These are phyloP conservation scores for Gastrophryne carolinensis DNA, from an alignment of 2,797 vertebrate species.

Conservation along the genomic window DNA sequence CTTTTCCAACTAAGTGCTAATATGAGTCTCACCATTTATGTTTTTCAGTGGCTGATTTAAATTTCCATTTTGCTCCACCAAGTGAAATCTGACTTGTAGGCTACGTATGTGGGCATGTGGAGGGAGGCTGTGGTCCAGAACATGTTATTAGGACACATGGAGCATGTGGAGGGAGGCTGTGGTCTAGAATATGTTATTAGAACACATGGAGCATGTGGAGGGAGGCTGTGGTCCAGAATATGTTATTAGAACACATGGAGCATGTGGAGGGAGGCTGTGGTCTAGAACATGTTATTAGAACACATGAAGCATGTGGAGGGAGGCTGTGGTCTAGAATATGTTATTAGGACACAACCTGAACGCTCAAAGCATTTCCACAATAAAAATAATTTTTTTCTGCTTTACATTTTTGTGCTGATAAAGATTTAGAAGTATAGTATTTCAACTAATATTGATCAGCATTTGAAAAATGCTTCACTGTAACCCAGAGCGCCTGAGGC, in stretches of 20 bases:
- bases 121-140: background rate
- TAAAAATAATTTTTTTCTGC: too few species aligned
- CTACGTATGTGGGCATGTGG: background rate
- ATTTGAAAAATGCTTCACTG: too few species aligned
- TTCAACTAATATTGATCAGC: too few species aligned
- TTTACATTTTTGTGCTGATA: too few species aligned
- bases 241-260: too few species aligned
- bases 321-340: too few species aligned
- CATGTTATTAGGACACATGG: slow-evolving; percentile 8
- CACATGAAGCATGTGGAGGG: too few species aligned
- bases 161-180: background rate
- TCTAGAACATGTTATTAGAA: slow-evolving; percentile 1
- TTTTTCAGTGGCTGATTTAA: background rate
- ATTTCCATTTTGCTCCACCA: background rate
- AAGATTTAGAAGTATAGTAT: too few species aligned
- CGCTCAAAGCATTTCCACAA: background rate
- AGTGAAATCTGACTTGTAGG: background rate
- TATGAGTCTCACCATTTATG: background rate
- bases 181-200: slow-evolving; percentile 1
- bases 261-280: background rate
- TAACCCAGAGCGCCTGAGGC: too few species aligned
- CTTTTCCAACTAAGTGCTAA: slow-evolving; percentile 21
- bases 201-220: background rate
- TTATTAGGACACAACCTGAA: background rate
- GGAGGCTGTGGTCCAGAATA: background rate